Evolutionary conservation across 2,797 vertebrate genomes (phyloP).

Genomic region (Pseudotriccus pelzelni): DNA sequence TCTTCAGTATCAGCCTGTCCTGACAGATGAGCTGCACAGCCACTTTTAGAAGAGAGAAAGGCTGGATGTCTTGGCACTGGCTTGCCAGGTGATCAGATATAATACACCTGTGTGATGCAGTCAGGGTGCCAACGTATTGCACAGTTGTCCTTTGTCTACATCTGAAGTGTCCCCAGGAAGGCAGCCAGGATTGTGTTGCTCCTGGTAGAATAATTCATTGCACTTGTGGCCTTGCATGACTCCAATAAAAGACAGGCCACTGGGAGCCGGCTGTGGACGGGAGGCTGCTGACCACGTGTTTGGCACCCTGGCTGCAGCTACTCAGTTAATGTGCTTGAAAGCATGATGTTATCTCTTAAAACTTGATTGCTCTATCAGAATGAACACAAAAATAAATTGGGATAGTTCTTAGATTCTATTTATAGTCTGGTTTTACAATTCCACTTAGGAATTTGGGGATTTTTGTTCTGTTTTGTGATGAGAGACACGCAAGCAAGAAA

Average conservation of each 20-base stretch:
- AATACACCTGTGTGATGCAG: neutral
- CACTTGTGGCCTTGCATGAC: neutral
- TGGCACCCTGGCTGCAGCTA: neutral
- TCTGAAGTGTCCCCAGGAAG: neutral
- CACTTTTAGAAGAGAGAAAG: neutral
- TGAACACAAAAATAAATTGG: neutral
- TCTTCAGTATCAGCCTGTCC: neutral
- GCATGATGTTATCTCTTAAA: neutral
- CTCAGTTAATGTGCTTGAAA: neutral
- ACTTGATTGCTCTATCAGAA: neutral
- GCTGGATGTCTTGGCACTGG: neutral
- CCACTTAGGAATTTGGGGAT: neutral
- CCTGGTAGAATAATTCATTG: neutral
- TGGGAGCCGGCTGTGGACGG: neutral
- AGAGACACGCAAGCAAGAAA: neutral
- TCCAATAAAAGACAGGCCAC: neutral
- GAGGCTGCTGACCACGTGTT: neutral
- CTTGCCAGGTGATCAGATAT: neutral
- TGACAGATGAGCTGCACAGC: neutral
- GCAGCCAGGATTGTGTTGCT: neutral
- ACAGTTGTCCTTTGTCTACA: constrained; percentile 25
- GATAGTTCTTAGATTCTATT: neutral
- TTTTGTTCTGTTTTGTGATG: neutral
- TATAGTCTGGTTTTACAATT: neutral
- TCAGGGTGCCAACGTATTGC: neutral